These are phyloP conservation scores for Andrena flavipes DNA, from an alignment of 2,888 invertebrate species.

Conservation along the genomic window DNA sequence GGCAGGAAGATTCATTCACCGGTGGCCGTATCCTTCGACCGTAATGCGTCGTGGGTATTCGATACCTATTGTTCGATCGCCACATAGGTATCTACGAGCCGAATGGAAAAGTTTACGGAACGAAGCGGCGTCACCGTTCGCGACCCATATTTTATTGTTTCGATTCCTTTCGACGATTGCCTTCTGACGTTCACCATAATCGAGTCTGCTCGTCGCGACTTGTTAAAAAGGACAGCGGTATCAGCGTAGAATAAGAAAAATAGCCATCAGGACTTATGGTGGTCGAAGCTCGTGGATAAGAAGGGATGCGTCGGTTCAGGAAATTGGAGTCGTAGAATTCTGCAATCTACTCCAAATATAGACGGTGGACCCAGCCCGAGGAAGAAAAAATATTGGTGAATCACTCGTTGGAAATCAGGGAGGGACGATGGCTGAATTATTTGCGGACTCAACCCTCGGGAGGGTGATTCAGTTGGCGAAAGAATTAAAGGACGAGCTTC, in stretches of 20 bases:
- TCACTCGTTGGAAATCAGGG: constrained; percentile 16
- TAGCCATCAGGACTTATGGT: not conserved
- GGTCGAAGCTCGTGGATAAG: constrained; percentile 15
- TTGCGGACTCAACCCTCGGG: not conserved
- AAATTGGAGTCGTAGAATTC: not conserved
- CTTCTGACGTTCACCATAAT: not conserved
- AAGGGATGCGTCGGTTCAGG: constrained; percentile 26
- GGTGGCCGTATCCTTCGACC: constrained; percentile 45
- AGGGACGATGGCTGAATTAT: constrained; percentile 14
- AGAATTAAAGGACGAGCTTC: constrained; percentile 5
- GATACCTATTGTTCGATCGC: constrained; percentile 58
- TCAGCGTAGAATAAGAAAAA: not conserved
- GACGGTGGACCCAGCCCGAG: not conserved
- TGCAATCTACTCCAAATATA: constrained; percentile 27
- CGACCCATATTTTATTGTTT: constrained; percentile 24
- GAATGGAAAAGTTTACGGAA: constrained; percentile 53
- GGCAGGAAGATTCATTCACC: constrained; percentile 57
- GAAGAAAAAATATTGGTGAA: constrained; percentile 28
- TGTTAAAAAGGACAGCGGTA: constrained; percentile 14
- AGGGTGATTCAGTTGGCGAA: not conserved
- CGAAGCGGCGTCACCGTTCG: constrained; percentile 17
- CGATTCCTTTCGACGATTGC: constrained; percentile 3
- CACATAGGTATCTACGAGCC: not conserved
- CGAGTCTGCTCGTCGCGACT: constrained; percentile 9
- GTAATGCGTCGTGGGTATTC: constrained; percentile 56